Evolutionary conservation across 2,888 invertebrate genomes (phyloP).

Genomic region (Alitta virens): DNA sequence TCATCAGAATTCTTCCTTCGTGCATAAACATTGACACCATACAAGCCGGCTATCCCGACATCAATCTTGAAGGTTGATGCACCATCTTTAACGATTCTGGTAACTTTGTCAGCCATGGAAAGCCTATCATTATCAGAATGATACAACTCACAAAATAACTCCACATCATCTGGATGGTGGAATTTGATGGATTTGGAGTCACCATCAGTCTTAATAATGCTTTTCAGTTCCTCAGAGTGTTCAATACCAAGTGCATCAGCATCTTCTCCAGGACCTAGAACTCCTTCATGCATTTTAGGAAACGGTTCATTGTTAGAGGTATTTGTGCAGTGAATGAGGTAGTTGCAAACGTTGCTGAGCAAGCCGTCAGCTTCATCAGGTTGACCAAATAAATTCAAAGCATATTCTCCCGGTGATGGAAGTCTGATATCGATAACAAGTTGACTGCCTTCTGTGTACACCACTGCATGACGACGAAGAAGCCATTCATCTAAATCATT

Average conservation of each 20-base stretch:
- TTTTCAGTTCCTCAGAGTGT: slow-evolving; percentile 37
- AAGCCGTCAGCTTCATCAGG: slow-evolving; percentile 40
- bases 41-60: slow-evolving; percentile 45
- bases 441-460: slow-evolving; percentile 41
- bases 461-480: slow-evolving; percentile 43
- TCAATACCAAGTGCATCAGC: slow-evolving; percentile 38
- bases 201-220: slow-evolving; percentile 34
- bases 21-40: slow-evolving; percentile 48
- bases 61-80: slow-evolving; percentile 45
- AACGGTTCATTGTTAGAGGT: slow-evolving; percentile 37
- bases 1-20: slow-evolving; percentile 33
- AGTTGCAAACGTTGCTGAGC: slow-evolving; percentile 50
- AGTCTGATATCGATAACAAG: slow-evolving; percentile 43
- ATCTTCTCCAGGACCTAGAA: slow-evolving; percentile 35
- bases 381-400: slow-evolving; percentile 49
- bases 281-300: slow-evolving; percentile 44
- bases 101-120: slow-evolving; percentile 32
- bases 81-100: slow-evolving; percentile 33
- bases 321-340: slow-evolving; percentile 42
- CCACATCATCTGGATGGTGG: slow-evolving; percentile 37
- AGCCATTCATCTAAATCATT: slow-evolving; percentile 33
- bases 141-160: slow-evolving; percentile 46
- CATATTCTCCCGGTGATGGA: slow-evolving; percentile 46
- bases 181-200: slow-evolving; percentile 38
- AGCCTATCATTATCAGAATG: slow-evolving; percentile 37